phyloP scores from a whole-genome alignment of 2,888 invertebrate species.

The Hemistola chrysoprasaria region DNA sequence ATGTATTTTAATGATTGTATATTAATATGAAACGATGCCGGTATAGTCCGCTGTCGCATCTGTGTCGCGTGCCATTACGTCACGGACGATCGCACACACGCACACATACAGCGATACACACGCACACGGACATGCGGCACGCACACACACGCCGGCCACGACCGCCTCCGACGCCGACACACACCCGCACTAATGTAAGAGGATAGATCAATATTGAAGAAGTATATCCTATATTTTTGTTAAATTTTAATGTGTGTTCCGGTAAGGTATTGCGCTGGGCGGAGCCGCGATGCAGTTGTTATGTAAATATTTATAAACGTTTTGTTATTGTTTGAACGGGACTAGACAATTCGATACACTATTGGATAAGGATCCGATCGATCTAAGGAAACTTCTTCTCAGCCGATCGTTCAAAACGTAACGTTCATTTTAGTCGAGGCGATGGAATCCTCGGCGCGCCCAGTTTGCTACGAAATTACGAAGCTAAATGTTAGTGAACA shows the following conservation, averaged over 20 bases:
- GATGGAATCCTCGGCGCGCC: conserved; percentile 34
- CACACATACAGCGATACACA: no score
- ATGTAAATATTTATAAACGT: conserved; percentile 29
- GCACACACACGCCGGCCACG: conserved; percentile 23
- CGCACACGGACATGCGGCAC: no score
- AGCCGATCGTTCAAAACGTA: conserved; percentile 4
- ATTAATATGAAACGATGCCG: conserved; percentile 44
- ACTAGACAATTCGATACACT: conserved; percentile 21
- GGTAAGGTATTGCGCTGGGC: conserved; percentile 64
- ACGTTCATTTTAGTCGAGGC: conserved; percentile 2
- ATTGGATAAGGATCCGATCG: conserved; percentile 20
- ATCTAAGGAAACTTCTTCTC: conserved; percentile 4
- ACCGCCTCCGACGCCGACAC: conserved; percentile 34
- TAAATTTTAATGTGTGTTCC: conserved; percentile 74
- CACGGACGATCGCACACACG: no score
- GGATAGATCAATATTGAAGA: conserved; percentile 71
- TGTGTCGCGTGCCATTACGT: no score
- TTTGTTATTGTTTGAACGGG: conserved; percentile 24
- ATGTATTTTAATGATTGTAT: conserved; percentile 81
- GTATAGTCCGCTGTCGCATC: conserved; percentile 14
- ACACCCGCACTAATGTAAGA: conserved; percentile 65
- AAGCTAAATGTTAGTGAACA: conserved; percentile 63
- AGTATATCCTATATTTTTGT: conserved; percentile 78
- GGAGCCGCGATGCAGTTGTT: conserved; percentile 47
- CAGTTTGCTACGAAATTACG: conserved; percentile 55